phyloP scores from a whole-genome alignment of 2,797 vertebrate genomes.

The Scarus forsteni region DNA sequence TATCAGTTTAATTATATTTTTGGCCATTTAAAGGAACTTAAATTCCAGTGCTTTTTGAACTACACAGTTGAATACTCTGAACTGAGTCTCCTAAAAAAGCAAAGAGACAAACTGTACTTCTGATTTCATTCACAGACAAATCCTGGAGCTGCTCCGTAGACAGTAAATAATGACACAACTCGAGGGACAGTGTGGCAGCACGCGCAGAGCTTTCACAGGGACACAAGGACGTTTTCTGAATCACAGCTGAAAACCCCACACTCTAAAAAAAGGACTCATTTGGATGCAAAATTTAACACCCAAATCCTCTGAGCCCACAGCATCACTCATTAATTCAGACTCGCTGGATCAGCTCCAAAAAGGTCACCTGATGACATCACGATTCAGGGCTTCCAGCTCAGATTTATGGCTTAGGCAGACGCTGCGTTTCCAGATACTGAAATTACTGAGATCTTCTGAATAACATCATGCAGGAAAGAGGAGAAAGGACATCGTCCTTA shows the following conservation, averaged over 20 bases:
- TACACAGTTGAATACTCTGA: neutral
- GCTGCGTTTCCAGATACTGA: conserved; percentile 2
- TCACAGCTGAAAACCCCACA: conserved; percentile 43
- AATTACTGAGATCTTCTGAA: conserved; percentile 20
- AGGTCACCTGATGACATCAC: conserved; percentile 60
- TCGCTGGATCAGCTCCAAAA: conserved; percentile 51
- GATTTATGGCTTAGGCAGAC: conserved; percentile 8
- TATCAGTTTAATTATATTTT: neutral
- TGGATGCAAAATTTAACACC: conserved; percentile 53
- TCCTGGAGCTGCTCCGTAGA: conserved; percentile 39
- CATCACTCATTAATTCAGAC: conserved; percentile 52
- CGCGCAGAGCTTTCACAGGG: conserved; percentile 36
- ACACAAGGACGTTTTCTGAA: conserved; percentile 37
- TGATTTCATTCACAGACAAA: conserved; percentile 37
- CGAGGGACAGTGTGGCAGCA: conserved; percentile 41
- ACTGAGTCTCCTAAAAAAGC: conserved; percentile 7
- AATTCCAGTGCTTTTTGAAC: neutral
- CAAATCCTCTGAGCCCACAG: conserved; percentile 44
- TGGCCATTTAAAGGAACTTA: neutral
- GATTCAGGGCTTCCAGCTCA: conserved; percentile 34
- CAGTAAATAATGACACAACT: conserved; percentile 52
- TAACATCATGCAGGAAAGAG: neutral
- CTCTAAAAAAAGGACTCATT: conserved; percentile 36
- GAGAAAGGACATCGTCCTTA: neutral
- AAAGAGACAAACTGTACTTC: conserved; percentile 21